Evolutionary conservation across 2,888 invertebrate species (phyloP).

Genomic region (Odontocerum albicorne): DNA sequence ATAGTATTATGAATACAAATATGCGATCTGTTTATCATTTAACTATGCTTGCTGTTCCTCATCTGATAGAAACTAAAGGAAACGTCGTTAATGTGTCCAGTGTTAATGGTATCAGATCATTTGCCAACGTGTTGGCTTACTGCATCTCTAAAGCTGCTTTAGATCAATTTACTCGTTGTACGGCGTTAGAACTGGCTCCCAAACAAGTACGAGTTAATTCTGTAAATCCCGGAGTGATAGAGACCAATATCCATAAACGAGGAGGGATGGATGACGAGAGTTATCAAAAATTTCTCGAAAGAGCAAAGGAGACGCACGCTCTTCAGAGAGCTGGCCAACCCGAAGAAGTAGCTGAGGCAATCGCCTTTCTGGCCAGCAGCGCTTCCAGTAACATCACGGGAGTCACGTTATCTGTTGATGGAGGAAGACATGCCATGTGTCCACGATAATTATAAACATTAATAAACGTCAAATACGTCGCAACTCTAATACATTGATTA

Average conservation of each 20-base stretch:
- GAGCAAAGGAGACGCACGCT: slow-evolving; percentile 67
- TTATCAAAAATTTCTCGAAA: slow-evolving; percentile 65
- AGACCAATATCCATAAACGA: slow-evolving; percentile 66
- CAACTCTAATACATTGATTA: no score
- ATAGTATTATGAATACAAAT: slow-evolving; percentile 58
- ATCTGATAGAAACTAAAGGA: slow-evolving; percentile 50
- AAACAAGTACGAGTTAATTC: slow-evolving; percentile 64
- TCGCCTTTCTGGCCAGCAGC: slow-evolving; percentile 71
- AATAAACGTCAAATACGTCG: no score
- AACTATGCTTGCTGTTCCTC: slow-evolving; percentile 55
- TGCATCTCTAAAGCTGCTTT: slow-evolving; percentile 71
- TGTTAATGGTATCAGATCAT: slow-evolving; percentile 65
- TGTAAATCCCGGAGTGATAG: slow-evolving; percentile 70
- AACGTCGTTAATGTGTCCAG: slow-evolving; percentile 62
- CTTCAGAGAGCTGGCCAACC: slow-evolving; percentile 63
- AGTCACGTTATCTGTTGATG: slow-evolving; percentile 71
- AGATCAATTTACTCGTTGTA: slow-evolving; percentile 71
- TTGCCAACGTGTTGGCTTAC: slow-evolving; percentile 67
- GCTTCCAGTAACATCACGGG: slow-evolving; percentile 73
- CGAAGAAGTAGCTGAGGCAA: slow-evolving; percentile 67
- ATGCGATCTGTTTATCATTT: slow-evolving; percentile 46
- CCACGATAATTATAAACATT: slow-evolving; percentile 67
- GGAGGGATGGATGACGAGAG: slow-evolving; percentile 64
- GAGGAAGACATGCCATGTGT: slow-evolving; percentile 70
- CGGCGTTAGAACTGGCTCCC: slow-evolving; percentile 63